phyloP scores from a whole-genome alignment of 2,113 vertebrate genomes.

The Vanacampus margaritifer region DNA sequence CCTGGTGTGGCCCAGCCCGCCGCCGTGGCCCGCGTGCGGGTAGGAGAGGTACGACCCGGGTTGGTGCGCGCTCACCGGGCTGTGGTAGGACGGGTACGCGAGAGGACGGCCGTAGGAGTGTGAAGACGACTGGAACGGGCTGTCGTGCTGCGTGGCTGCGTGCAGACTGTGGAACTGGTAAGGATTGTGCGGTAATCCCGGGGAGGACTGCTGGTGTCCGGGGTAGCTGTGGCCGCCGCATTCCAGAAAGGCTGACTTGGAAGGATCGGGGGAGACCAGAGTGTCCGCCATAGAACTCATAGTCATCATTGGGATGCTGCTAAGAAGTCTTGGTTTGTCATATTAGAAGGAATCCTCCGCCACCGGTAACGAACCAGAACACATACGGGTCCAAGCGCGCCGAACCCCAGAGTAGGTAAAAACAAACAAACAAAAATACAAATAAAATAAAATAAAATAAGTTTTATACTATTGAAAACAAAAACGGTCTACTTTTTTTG shows the following conservation, averaged over 20 bases:
- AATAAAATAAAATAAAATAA: no score
- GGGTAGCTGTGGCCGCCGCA: conserved; percentile 75
- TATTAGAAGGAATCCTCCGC: neutral
- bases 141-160: conserved; percentile 68
- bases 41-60: conserved; percentile 77
- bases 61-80: conserved; percentile 65
- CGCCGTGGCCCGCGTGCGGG: conserved; percentile 68
- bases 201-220: conserved; percentile 68
- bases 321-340: no score
- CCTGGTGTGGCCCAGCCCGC: conserved; percentile 69
- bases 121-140: conserved; percentile 62
- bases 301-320: conserved; percentile 67
- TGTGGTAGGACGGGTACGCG: conserved; percentile 73
- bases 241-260: conserved; percentile 83
- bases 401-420: neutral
- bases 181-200: conserved; percentile 67
- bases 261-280: conserved; percentile 75
- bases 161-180: conserved; percentile 75
- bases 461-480: neutral
- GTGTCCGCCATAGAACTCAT: conserved; percentile 85
- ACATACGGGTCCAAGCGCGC: neutral
- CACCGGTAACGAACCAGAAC: neutral
- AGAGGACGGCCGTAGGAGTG: conserved; percentile 74
- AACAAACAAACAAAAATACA: neutral
- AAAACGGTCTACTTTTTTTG: neutral